Evolutionary conservation across 2,888 invertebrate genomes (phyloP).

Genomic region (Eupeodes luniger): DNA sequence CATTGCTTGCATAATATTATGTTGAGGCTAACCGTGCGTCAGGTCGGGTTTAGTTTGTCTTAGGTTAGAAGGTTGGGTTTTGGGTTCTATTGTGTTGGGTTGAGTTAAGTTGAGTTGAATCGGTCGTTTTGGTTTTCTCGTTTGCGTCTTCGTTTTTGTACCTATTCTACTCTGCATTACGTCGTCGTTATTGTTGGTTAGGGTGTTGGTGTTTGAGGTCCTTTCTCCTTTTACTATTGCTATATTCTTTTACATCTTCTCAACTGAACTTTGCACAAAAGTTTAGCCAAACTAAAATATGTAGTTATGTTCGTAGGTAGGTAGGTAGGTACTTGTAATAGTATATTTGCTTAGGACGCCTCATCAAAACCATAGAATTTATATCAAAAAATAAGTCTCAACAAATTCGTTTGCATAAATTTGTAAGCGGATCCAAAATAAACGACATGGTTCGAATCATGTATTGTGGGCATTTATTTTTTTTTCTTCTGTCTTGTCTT

Average conservation of each 20-base stretch:
- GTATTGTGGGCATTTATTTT: constrained; percentile 18
- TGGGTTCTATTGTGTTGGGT: not conserved
- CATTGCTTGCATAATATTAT: constrained; percentile 31
- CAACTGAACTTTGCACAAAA: constrained; percentile 36
- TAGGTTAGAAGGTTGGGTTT: not conserved
- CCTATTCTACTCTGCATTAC: not conserved
- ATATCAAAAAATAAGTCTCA: constrained; percentile 40
- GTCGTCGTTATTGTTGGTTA: not conserved
- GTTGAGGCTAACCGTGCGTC: constrained; percentile 18
- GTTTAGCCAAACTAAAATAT: constrained; percentile 31
- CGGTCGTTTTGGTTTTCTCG: not conserved
- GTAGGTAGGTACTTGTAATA: not conserved
- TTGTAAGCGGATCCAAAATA: constrained; percentile 57
- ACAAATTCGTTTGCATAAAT: constrained; percentile 64
- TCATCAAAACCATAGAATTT: constrained; percentile 29
- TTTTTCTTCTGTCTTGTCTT: not conserved
- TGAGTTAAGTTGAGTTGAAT: too few relatives aligned
- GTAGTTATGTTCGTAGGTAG: not conserved
- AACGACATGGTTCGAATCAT: constrained; percentile 41
- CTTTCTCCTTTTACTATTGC: not conserved
- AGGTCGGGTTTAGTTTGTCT: not conserved
- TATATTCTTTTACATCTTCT: constrained; percentile 11
- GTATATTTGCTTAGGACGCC: constrained; percentile 51
- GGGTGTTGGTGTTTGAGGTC: too few relatives aligned
- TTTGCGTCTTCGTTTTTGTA: not conserved